Conservation (phyloP, 2,797 vertebrate species). For the Chelon labrosus region DNA sequence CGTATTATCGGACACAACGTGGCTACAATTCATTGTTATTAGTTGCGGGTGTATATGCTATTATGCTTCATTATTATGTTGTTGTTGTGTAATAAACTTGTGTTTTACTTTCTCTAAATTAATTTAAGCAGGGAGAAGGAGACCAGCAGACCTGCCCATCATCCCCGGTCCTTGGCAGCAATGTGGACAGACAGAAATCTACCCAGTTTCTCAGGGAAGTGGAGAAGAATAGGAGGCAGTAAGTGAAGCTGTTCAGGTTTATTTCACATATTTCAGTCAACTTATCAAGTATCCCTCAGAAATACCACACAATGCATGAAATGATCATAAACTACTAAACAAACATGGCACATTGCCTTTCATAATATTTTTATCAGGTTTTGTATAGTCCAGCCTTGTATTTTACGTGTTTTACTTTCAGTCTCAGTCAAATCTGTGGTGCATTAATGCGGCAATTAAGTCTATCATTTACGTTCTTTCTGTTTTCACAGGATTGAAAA, state of each 20-base stretch:
- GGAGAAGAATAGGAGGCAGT: conserved; percentile 88
- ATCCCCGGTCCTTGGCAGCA: conserved; percentile 15
- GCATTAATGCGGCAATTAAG: neutral
- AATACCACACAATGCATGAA: neutral
- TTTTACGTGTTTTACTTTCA: neutral
- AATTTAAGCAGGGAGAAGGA: conserved; percentile 62
- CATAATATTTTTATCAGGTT: neutral
- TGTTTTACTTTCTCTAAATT: neutral
- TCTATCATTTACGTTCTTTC: neutral
- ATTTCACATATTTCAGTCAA: neutral
- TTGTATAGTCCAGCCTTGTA: neutral
- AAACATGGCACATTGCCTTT: neutral
- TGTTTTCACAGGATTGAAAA: conserved; percentile 84
- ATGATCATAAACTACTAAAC: neutral
- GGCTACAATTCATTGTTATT: neutral
- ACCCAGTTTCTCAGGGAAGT: conserved; percentile 86
- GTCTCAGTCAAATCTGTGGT: neutral
- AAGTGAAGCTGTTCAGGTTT: conserved; percentile 67
- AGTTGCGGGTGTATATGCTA: too few species aligned
- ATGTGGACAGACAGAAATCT: conserved; percentile 75
- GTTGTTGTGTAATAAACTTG: neutral
- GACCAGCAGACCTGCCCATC: conserved; percentile 23
- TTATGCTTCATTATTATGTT: too few species aligned
- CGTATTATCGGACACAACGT: conserved; percentile 18
- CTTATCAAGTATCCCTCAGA: neutral